These are phyloP conservation scores for Bujurquina vittata DNA, from an alignment of 2,113 vertebrate genomes.

Conservation along the genomic window DNA sequence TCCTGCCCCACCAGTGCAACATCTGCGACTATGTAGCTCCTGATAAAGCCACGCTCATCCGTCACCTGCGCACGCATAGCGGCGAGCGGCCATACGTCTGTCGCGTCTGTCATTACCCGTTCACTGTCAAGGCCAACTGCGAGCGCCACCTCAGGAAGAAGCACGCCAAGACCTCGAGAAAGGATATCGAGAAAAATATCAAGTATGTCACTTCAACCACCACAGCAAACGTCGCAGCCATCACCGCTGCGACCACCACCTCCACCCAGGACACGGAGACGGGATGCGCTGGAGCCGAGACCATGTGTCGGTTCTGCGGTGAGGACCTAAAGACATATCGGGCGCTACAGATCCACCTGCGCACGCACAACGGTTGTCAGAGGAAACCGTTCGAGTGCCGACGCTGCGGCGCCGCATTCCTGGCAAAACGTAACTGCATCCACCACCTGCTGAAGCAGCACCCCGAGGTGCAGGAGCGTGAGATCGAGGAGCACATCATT, in stretches of 20 bases:
- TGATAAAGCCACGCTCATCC: slow-evolving; percentile 95
- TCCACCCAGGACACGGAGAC: slow-evolving; percentile 71
- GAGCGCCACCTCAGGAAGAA: slow-evolving; percentile 98
- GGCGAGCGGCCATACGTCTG: slow-evolving; percentile 97
- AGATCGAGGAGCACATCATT: slow-evolving; percentile 92
- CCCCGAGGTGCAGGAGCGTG: slow-evolving; percentile 90
- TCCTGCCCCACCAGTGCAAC: slow-evolving; percentile 95
- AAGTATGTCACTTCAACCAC: slow-evolving; percentile 90
- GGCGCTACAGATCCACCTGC: slow-evolving; percentile 93
- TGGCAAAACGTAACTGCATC: slow-evolving; percentile 94
- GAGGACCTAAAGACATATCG: slow-evolving; percentile 93
- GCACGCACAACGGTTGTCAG: slow-evolving; percentile 91
- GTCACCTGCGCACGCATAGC: slow-evolving; percentile 95
- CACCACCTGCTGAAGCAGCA: slow-evolving; percentile 97
- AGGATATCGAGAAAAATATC: slow-evolving; percentile 98
- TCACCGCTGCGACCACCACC: neutral
- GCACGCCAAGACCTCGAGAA: slow-evolving; percentile 92
- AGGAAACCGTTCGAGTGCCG: slow-evolving; percentile 94
- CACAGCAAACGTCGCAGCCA: neutral
- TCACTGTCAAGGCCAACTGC: slow-evolving; percentile 98
- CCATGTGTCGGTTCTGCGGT: slow-evolving; percentile 89
- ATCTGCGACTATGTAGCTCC: slow-evolving; percentile 96
- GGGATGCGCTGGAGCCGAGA: slow-evolving; percentile 79
- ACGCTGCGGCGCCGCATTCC: slow-evolving; percentile 90
- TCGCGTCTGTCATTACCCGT: slow-evolving; percentile 97